Base-by-base conservation (phyloP, 2,113 vertebrate species). In the Mola mola region DNA sequence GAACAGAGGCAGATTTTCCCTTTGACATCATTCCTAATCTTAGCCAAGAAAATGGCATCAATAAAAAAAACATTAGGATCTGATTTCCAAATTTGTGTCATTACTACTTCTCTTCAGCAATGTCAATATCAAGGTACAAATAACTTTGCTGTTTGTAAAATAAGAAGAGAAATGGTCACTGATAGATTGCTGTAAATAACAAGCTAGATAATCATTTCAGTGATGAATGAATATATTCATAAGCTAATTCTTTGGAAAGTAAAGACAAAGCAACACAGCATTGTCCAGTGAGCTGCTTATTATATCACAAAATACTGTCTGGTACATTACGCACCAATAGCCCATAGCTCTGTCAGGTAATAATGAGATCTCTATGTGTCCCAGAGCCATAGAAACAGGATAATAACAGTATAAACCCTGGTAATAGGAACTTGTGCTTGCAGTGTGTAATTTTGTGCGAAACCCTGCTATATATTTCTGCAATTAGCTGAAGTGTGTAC, bases 321-420 rank as follows among this genome's bases (percentile, higher is more conserved):
- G 60, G 56, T 55, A 56, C 77, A 80, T 81, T 69, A 62, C 37
- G 20, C 50, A 68, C 25, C 73, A 44, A 73, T 53, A 60, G 55
- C 29, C 43, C 44, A 16, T 12, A 13, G 28, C 74, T 70, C 34
- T 78, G 41, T 12, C 31, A 44, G 46, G 58, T 59, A 28, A 51
- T 71, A 70, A 75, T 72, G 66, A 75, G 55, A 66, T 66, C 58
- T 66, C 42, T 71, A 16, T 68, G 62, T 42, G 52, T 74, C 59
- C 38, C 55, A 22, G 26, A 83, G 81, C 78, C 75, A 76, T 76
- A 16, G 67, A 71, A 73, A 83, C 64, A 51, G 52, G 20, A 75
- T 36, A 55, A 51, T 38, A 52, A 42, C 3, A 20, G 24, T 8
- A n/a, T 24, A 61, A 46, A 29, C 38, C 33, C 31, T 55, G 12